A percentile compares a stretch with the other conserved stretches of the same genome.
Evolutionary conservation across 1,140 invertebrate species (phyloP).

Genomic region (Arctopsyche grandis): DNA sequence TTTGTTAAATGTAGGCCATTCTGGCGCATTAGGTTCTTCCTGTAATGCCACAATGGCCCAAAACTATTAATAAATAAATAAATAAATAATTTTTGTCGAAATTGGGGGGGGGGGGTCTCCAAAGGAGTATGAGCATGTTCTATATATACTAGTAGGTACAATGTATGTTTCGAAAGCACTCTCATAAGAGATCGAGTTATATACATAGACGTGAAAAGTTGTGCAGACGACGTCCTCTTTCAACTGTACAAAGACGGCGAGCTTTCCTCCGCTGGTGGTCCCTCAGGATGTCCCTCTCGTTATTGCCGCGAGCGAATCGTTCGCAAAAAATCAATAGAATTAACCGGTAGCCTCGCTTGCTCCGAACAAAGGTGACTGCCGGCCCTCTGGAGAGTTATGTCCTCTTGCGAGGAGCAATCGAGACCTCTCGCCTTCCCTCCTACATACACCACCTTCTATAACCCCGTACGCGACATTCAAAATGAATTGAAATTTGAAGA

Average conservation of each 20-base stretch:
- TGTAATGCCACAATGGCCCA: too few relatives aligned
- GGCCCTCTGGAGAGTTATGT: slow-evolving; percentile 20
- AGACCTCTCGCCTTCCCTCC: not conserved
- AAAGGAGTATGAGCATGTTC: too few relatives aligned
- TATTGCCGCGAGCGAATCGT: not conserved
- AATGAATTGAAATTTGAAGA: slow-evolving; percentile 28
- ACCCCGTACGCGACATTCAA: not conserved
- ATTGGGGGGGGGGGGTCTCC: too few relatives aligned
- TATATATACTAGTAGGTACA: too few relatives aligned
- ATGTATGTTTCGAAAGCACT: too few relatives aligned
- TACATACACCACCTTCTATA: not conserved
- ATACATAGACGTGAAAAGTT: too few relatives aligned
- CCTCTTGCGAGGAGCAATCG: not conserved
- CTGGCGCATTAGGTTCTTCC: too few relatives aligned
- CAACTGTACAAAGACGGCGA: not conserved
- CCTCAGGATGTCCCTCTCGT: not conserved
- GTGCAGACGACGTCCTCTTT: too few relatives aligned
- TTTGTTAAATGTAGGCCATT: too few relatives aligned
- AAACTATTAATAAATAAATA: too few relatives aligned
- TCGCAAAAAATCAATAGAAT: not conserved
- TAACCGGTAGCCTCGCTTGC: not conserved
- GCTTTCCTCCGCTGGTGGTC: not conserved
- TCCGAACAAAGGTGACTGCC: not conserved
- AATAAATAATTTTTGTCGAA: too few relatives aligned
- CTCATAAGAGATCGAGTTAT: too few relatives aligned